Base-by-base conservation (phyloP, 2,113 vertebrate species). In the Calyptomena viridis region DNA sequence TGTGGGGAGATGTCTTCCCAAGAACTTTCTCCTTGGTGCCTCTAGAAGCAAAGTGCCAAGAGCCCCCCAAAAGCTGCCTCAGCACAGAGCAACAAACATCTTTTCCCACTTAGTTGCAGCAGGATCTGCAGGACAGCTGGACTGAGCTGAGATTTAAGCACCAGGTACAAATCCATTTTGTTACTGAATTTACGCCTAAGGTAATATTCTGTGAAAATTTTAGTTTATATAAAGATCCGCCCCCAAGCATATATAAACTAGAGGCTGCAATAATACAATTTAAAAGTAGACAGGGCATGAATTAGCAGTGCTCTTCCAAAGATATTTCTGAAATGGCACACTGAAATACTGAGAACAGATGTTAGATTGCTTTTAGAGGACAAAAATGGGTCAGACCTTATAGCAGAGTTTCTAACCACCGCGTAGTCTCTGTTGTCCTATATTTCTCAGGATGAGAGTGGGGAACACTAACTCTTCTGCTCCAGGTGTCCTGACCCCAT, bases 381-480 rank as follows among this genome's bases (percentile, higher is more conserved):
- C 77, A 87, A 95, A 96, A 96, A 89, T 92, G 92, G 94, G 95
- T 96, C 96, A 96, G 80, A 96, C 46, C 85, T 96, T 92, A 93
- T 30, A 93, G 85, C 76, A 81, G 88, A 86, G 44, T 87, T 95
- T 94, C 76, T 90, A 93, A 64, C 55, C 53, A 52, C 49, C 1
- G 1, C 0, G 1, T 75, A 81, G 52, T 75, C 76, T 93, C 90
- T 89, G 69, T 50, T 94, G 94, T 84, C 88, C 94, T 96, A 64
- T 94, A 91, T 92, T 94, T 93, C 90, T 90, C 64, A 72, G 71
- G 35, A 37, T 78, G 47, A 78, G 55, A 74, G 22, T 3, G 8
- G n/a, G 42, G 60, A 95, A 68, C 67, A 59, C 59, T 68, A 68
- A 80, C 4, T 25, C 28, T 90, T 13, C 39, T 63, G 56, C 56